phyloP scores from a whole-genome alignment of 1,140 invertebrate species.

The Pogonognathellus flavescens region DNA sequence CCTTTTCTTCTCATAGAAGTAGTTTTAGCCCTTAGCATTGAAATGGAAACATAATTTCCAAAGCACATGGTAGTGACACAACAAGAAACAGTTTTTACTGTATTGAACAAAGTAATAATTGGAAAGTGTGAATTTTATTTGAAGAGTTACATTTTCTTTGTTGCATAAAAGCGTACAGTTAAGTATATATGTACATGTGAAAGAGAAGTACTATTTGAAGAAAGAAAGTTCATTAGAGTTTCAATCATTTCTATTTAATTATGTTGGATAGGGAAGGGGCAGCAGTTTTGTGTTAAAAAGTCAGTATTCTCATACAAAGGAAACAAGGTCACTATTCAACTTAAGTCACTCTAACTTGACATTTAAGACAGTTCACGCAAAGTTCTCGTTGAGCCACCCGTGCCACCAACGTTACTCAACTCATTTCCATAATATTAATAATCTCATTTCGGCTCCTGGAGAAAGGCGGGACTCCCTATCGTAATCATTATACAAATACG shows the following conservation, averaged over 20 bases:
- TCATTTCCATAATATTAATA: constrained; percentile 41
- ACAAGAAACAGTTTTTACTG: too few species aligned
- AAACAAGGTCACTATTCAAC: constrained; percentile 15
- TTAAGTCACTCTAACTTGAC: constrained; percentile 35
- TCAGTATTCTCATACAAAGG: neutral
- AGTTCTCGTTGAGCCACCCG: constrained; percentile 14
- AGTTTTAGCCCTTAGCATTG: too few species aligned
- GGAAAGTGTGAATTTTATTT: neutral
- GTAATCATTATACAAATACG: constrained; percentile 15
- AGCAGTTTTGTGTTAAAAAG: neutral
- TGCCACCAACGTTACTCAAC: constrained; percentile 6
- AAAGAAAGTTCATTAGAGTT: constrained; percentile 23
- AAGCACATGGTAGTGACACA: too few species aligned
- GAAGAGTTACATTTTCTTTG: neutral
- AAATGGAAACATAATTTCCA: too few species aligned
- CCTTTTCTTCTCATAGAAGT: too few species aligned
- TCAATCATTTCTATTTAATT: constrained; percentile 36
- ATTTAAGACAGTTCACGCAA: constrained; percentile 40
- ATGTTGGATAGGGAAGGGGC: neutral
- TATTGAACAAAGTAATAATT: too few species aligned
- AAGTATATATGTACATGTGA: too few species aligned
- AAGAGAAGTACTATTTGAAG: neutral
- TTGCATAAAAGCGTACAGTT: neutral
- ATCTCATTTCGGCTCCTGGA: neutral
- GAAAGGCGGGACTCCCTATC: constrained; percentile 10